Evolutionary conservation across 2,888 invertebrate species (phyloP), one percentile per base, ranked within the genome.

Genomic region (Boloria selene): DNA sequence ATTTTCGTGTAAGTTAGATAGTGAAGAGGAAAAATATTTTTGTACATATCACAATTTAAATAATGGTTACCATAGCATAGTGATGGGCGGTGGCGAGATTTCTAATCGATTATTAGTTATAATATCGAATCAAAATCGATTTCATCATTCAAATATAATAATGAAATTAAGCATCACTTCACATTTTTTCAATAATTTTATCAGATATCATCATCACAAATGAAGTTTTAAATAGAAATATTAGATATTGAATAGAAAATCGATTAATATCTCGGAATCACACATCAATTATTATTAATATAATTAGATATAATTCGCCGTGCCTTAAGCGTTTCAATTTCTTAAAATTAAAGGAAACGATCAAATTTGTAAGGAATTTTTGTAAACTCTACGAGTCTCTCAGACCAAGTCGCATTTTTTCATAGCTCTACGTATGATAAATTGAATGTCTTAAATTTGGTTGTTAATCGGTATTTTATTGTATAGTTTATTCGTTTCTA

Each of bases 271-370:
- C 49, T 59, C 59, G 59, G 10, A n/a, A 49, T 59, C 44, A 16
- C 59, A 38, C 49, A 59, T 31, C 59, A 17, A 59, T 38, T 38
- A 38, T 38, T 59, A 59, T 49, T 74, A 82, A 80, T 85, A 75
- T 87, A 90, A 80, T 81, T 87, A 91, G 88, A 75, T 84, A 86
- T 90, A 90, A 90, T 86, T 87, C 84, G 86, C 88, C 86, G 91
- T 92, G 91, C 91, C 91, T 92, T 92, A 91, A 82, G 89, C 88
- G 91, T 92, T 89, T 91, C 91, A 92, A 91, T 91, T 91, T 91
- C 85, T 85, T 83, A 72, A 75, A 77, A 79, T 64, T 79, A 79
- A 79, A 83, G 83, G 79, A 78, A 78, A 81, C 78, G 85, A 87
- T 85, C 84, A 86, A 81, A 84, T 87, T 87, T 84, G 85, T 78